Evolutionary conservation across 2,797 vertebrate genomes (phyloP), one percentile per base, ranked within the genome.

Genomic region (Chlorospingus flavigularis): DNA sequence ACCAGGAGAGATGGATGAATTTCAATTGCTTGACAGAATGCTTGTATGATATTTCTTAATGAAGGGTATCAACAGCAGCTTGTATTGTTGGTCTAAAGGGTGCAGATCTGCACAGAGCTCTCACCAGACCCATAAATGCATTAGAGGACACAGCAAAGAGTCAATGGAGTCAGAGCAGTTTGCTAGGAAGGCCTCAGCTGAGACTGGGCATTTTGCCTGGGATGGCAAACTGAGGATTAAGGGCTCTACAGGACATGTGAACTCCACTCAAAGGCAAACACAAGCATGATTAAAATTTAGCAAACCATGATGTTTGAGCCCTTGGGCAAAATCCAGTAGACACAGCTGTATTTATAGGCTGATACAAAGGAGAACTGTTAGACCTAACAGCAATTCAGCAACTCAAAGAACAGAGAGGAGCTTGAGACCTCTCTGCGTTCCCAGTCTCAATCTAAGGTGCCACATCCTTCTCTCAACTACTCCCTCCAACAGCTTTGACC

Each of bases 241-340:
- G 84, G 81, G 94, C 95, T 98, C 97, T 97, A 86, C 60, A 71
- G 94, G 95, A 97, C 96, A 97, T 83, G 68, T 95, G 95, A 97
- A 97, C 97, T 96, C 86, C 88, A 82, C 95, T 96, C 96, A 98
- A 97, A 98, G 66, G 68, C 96, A 97, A 98, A 97, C 96, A 97
- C 95, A 95, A 97, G 94, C 95, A 92, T 62, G 95, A 98, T 97
- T 97, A 97, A 97, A 98, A 97, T 94, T 97, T 96, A 97, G 96
- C 96, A 95, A 97, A 96, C 88, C 81, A 84, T 85, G 93, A 97
- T 96, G 88, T 85, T 82, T 30, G 8, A 90, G 85, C 95, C 95
- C 93, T 94, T 94, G 96, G 94, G 96, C 92, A 90, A 93, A 89
- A 95, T 90, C 88, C 72, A 93, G 87, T 92, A 94, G 90, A 95